Base-by-base conservation (phyloP, 2,113 vertebrate species). In the Anser brachyrhynchus region DNA sequence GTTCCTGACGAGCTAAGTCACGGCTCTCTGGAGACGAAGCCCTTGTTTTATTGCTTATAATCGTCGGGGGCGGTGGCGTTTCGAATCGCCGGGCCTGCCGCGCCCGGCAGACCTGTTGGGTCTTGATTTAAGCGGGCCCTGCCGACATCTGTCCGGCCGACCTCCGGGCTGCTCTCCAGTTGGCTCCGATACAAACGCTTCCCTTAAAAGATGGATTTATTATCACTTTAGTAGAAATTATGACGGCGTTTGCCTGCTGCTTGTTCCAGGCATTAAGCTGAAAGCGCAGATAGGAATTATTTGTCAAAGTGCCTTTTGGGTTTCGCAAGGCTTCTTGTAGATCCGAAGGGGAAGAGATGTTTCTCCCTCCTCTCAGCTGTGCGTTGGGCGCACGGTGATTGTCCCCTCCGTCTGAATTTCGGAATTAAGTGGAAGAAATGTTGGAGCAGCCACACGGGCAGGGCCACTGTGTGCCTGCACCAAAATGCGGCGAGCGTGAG, bases 121-220 rank as follows among this genome's bases (percentile, higher is more conserved):
- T 78, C 77, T 89, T 85, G 64, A 13, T 77, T 90, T 94, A 33
- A 93, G 84, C 77, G 29, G 55, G 21, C 72, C 49, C 54, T 78
- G 77, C 75, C 90, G 69, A 81, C 80, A 75, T 81, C 80, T 91
- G 37, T 94, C 59, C 79, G 35, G 43, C 7, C 74, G 85, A 96
- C 86, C 84, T 90, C 78, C 67, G 81, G 78, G 73, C 87, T 79
- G 70, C 70, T 92, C 81, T 93, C 88, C 90, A 84, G 79, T 91
- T 93, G 84, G 64, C 69, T 83, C 59, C 46, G 54, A 71, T 61
- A 41, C 72, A 61, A 88, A 65, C 41, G 31, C 64, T 78, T 95
- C 61, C 84, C 75, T 72, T 82, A 59, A 80, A 82, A 94, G 61
- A 82, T 87, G 61, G 83, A 96, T 96, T 96, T 96, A 94, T 78